Percentiles rank a stretch among this genome's conserved stretches.
Evolutionary conservation across 23 tunicate genomes (phyloP).

Genomic region (Ascidia mentula): DNA sequence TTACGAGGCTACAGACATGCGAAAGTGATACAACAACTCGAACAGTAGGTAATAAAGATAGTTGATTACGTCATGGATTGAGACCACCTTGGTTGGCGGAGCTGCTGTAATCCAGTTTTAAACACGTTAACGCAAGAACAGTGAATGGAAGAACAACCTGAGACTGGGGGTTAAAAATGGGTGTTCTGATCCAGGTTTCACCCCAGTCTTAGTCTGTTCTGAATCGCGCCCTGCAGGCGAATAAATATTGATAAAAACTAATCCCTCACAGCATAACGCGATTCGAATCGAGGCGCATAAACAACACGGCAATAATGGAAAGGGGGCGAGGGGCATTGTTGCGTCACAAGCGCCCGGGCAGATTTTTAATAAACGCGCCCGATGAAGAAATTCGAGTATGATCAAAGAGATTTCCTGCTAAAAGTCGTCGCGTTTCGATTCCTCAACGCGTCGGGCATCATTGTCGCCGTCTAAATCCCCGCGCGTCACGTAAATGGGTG

Average conservation of each 20-base stretch:
- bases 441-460: background rate
- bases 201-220: too few species aligned
- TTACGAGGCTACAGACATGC: too few species aligned
- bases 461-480: background rate
- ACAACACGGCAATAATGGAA: background rate
- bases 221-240: too few species aligned
- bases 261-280: background rate
- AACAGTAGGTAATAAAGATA: too few species aligned
- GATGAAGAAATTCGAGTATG: background rate
- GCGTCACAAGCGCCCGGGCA: background rate
- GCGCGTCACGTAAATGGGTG: background rate
- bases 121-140: too few species aligned
- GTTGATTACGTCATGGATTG: too few species aligned
- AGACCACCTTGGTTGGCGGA: too few species aligned
- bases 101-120: too few species aligned
- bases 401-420: constrained; percentile 1
- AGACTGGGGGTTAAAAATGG: too few species aligned
- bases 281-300: background rate
- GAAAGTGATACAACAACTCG: too few species aligned
- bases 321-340: background rate
- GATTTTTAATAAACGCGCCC: background rate
- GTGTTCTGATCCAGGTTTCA: too few species aligned
- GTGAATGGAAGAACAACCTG: too few species aligned
- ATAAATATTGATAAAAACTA: constrained; percentile 2
- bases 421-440: background rate